These are phyloP conservation scores for Gastrophysa polygoni DNA, from an alignment of 2,888 invertebrate species.

Conservation along the genomic window DNA sequence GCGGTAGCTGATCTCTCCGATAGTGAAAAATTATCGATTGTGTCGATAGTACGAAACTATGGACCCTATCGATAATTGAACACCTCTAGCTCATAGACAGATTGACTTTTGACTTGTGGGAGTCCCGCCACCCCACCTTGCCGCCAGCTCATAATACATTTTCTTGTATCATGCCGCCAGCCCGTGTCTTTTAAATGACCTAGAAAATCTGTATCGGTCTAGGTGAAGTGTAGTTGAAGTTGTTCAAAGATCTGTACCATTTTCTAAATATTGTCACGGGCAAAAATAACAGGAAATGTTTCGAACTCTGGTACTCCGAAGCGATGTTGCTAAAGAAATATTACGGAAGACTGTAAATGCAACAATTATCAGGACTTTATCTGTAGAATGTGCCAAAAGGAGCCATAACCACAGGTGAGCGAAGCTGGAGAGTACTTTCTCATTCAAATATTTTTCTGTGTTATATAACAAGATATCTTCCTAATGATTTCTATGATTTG, in stretches of 20 bases:
- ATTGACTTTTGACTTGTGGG: too few species aligned
- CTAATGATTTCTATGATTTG: too few species aligned
- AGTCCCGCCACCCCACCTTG: too few species aligned
- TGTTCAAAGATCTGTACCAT: constrained; percentile 29
- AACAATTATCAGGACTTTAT: constrained; percentile 64
- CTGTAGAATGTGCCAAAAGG: constrained; percentile 66
- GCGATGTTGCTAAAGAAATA: constrained; percentile 69
- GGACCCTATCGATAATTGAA: too few species aligned
- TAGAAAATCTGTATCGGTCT: constrained; percentile 42
- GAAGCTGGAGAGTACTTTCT: too few species aligned
- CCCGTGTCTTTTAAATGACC: constrained; percentile 57
- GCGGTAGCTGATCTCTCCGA: too few species aligned
- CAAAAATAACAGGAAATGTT: constrained; percentile 65
- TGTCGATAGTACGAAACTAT: too few species aligned
- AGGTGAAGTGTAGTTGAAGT: constrained; percentile 48
- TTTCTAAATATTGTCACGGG: too few species aligned
- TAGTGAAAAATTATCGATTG: too few species aligned
- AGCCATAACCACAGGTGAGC: constrained; percentile 54
- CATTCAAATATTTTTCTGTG: background rate
- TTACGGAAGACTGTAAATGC: constrained; percentile 65
- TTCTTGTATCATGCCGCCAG: too few species aligned
- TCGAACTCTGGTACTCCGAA: constrained; percentile 74
- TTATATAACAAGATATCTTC: background rate
- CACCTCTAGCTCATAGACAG: too few species aligned
- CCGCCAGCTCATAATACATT: too few species aligned